Percentiles rank a stretch among this genome's conserved stretches.
Conservation (phyloP, 2,888 invertebrate species). For the Leistus spinibarbis region DNA sequence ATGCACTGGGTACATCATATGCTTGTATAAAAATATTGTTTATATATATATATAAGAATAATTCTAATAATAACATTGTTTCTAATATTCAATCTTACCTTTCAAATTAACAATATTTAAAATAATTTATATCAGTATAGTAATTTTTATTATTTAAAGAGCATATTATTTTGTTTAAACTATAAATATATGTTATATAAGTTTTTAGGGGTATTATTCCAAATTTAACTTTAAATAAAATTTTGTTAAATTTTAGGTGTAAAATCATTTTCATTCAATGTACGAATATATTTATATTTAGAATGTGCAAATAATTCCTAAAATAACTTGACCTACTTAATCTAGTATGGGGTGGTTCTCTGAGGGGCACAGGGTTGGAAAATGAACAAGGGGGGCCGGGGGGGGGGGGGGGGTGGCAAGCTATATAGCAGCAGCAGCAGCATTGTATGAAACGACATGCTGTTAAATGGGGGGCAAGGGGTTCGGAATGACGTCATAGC, state of each 20-base stretch:
- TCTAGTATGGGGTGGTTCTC: slow-evolving; percentile 12
- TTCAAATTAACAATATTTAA: neutral
- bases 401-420: neutral
- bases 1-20: neutral
- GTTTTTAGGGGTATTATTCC: no score
- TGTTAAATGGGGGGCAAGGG: neutral
- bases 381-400: slow-evolving; percentile 13
- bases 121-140: no score
- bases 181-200: no score
- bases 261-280: neutral
- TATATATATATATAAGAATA: neutral
- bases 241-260: neutral
- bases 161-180: no score
- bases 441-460: neutral
- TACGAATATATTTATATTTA: slow-evolving; percentile 20
- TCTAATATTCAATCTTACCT: no score
- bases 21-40: neutral
- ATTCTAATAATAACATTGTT: no score
- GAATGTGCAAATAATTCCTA: slow-evolving; percentile 35
- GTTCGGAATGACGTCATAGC: slow-evolving; percentile 52
- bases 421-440: slow-evolving; percentile 42
- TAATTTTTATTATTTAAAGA: no score
- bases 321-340: slow-evolving; percentile 38
- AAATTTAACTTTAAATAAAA: neutral
- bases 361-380: neutral